phyloP scores from a whole-genome alignment of 2,888 invertebrate genomes.

The Drosophila acutilabella region DNA sequence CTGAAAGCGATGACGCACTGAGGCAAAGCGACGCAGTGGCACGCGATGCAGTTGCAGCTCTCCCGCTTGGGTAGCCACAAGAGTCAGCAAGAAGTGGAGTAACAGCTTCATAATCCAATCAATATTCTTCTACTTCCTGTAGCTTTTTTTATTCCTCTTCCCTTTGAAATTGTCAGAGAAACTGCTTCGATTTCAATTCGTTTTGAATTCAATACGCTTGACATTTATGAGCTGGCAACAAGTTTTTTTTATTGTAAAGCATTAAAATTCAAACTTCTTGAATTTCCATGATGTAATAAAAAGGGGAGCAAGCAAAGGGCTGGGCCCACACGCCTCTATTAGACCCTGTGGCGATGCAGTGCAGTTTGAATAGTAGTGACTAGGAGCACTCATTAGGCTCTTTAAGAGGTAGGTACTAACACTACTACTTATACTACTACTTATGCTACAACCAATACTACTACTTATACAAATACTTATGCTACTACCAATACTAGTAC shows the following conservation, averaged over 20 bases:
- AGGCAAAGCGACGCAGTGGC: slow-evolving; percentile 89
- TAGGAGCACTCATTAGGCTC: too few species aligned
- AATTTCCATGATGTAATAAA: slow-evolving; percentile 32
- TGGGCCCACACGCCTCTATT: background rate
- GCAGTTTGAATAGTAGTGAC: too few species aligned
- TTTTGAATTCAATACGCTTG: slow-evolving; percentile 56
- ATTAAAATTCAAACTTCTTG: slow-evolving; percentile 17
- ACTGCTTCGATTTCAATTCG: slow-evolving; percentile 17
- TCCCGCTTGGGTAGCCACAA: background rate
- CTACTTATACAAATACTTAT: too few species aligned
- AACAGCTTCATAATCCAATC: slow-evolving; percentile 43
- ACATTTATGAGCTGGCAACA: slow-evolving; percentile 11
- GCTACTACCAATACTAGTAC: too few species aligned
- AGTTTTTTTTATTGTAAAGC: slow-evolving; percentile 5
- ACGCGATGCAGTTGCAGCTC: slow-evolving; percentile 86
- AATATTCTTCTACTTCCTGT: background rate
- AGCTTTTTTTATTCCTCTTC: background rate
- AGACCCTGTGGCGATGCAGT: background rate
- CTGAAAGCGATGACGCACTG: slow-evolving; percentile 88
- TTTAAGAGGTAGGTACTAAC: too few species aligned
- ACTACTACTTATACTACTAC: too few species aligned
- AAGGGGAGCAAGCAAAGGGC: too few species aligned
- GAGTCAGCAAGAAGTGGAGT: slow-evolving; percentile 9
- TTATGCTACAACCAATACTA: too few species aligned
- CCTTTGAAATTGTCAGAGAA: slow-evolving; percentile 14